Conservation (phyloP, 2,113 vertebrate genomes). For the Lampris incognitus region DNA sequence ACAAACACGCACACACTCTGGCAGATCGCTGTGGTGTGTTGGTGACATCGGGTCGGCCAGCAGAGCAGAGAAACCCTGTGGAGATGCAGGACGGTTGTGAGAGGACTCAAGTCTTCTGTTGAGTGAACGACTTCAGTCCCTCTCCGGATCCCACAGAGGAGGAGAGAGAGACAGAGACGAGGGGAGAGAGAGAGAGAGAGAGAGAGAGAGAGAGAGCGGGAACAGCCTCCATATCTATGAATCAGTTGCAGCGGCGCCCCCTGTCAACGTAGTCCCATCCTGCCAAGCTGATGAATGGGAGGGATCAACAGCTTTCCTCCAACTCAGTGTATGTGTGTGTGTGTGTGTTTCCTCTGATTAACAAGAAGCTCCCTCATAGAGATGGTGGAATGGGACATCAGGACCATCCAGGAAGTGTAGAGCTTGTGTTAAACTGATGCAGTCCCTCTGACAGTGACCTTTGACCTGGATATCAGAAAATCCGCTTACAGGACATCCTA, state of each 20-base stretch:
- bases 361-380: conserved; percentile 9
- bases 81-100: neutral
- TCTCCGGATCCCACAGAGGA: conserved; percentile 17
- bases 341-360: conserved; percentile 21
- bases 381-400: neutral
- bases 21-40: conserved; percentile 4
- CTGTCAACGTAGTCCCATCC: neutral
- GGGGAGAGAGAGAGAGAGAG: too few relatives aligned
- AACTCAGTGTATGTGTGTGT: neutral
- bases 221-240: too few relatives aligned
- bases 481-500: conserved; percentile 53
- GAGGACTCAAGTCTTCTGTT: conserved; percentile 10
- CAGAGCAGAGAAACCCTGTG: neutral
- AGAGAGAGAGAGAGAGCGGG: too few relatives aligned
- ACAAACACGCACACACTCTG: conserved; percentile 2
- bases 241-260: neutral
- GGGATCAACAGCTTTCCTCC: conserved; percentile 20
- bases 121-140: conserved; percentile 29
- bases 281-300: conserved; percentile 7
- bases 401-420: conserved; percentile 33
- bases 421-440: conserved; percentile 10
- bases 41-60: conserved; percentile 43
- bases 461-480: conserved; percentile 55
- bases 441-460: conserved; percentile 30
- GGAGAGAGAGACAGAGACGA: too few relatives aligned